These are phyloP conservation scores for Scomber japonicus DNA, from an alignment of 2,113 vertebrate genomes.

Conservation along the genomic window DNA sequence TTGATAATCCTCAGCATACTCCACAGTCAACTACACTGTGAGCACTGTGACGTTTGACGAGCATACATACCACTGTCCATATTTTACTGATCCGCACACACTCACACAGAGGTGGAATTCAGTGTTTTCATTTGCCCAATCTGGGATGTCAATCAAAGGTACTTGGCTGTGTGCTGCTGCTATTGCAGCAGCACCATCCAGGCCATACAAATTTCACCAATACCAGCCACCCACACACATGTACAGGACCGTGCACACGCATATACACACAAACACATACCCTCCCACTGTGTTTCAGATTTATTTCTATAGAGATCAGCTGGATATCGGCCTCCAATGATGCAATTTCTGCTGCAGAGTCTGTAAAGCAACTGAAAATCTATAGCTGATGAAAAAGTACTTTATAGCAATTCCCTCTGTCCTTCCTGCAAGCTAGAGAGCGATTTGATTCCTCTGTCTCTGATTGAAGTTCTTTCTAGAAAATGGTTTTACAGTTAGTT, in stretches of 20 bases:
- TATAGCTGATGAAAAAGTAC: slow-evolving; percentile 67
- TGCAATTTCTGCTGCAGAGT: slow-evolving; percentile 61
- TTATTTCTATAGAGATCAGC: slow-evolving; percentile 55
- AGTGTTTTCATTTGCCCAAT: slow-evolving; percentile 67
- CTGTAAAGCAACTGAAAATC: slow-evolving; percentile 60
- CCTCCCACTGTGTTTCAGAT: slow-evolving; percentile 42
- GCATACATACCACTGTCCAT: slow-evolving; percentile 9
- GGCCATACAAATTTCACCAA: slow-evolving; percentile 64
- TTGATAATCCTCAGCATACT: slow-evolving; percentile 51
- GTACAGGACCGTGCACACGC: slow-evolving; percentile 11
- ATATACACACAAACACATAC: slow-evolving; percentile 14
- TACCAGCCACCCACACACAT: slow-evolving; percentile 48
- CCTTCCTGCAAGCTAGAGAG: slow-evolving; percentile 24
- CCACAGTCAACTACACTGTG: slow-evolving; percentile 40
- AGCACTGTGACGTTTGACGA: slow-evolving; percentile 18
- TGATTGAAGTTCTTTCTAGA: slow-evolving; percentile 32
- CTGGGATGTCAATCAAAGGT: slow-evolving; percentile 69
- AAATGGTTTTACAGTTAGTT: slow-evolving; percentile 42
- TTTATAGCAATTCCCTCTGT: slow-evolving; percentile 32
- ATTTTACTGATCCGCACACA: slow-evolving; percentile 10
- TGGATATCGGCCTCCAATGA: slow-evolving; percentile 60
- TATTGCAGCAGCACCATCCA: slow-evolving; percentile 46
- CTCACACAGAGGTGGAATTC: slow-evolving; percentile 45
- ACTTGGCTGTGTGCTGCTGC: slow-evolving; percentile 52
- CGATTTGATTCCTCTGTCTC: slow-evolving; percentile 17